Conservation (phyloP, 2,797 vertebrate genomes). For the Molothrus aeneus region DNA sequence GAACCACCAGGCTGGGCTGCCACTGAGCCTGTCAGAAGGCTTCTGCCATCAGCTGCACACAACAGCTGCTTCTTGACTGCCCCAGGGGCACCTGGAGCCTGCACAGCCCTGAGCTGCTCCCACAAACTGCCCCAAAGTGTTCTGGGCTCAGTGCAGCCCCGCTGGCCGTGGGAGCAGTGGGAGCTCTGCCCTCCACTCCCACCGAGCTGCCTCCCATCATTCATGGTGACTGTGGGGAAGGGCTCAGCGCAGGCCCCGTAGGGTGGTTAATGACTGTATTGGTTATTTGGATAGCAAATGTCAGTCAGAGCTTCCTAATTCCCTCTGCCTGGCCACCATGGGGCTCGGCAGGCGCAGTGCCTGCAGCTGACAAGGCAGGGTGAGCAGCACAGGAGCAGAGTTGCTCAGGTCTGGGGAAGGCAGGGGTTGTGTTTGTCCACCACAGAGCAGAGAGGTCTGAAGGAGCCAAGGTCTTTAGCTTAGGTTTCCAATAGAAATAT, state of each 20-base stretch:
- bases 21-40: neutral
- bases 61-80: neutral
- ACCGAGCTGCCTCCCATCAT: neutral
- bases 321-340: accelerated
- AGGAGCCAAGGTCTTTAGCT: neutral
- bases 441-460: neutral
- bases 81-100: neutral
- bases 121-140: neutral
- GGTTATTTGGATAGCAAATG: neutral
- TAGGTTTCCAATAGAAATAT: neutral
- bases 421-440: neutral
- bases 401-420: neutral
- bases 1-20: neutral
- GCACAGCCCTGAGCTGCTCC: neutral
- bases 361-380: neutral
- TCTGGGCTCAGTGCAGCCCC: neutral
- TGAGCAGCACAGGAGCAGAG: neutral
- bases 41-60: neutral
- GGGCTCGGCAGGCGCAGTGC: accelerated
- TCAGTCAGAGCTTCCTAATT: neutral
- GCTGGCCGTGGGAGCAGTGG: accelerated
- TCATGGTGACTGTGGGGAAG: neutral
- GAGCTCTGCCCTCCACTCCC: neutral
- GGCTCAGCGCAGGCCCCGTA: neutral
- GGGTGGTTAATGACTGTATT: neutral